phyloP scores from a whole-genome alignment of 2,113 vertebrate species.

The Siniperca chuatsi region DNA sequence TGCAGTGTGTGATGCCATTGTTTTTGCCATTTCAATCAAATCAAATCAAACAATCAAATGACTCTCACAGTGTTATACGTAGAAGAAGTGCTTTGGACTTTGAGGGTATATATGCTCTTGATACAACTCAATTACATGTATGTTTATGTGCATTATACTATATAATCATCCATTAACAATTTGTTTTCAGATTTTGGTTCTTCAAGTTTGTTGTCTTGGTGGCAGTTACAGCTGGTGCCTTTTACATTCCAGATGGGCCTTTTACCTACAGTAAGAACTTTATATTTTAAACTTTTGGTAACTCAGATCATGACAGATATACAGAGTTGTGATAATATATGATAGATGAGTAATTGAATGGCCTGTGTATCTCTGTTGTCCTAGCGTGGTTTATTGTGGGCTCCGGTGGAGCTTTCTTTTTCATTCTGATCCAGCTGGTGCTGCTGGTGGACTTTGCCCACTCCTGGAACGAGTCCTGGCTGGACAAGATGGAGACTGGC shows the following conservation, averaged over 20 bases:
- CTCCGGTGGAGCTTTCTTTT: constrained; percentile 85
- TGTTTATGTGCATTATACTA: not conserved
- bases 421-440: constrained; percentile 95
- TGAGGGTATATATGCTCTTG: not conserved
- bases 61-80: not conserved
- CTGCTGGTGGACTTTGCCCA: constrained; percentile 94
- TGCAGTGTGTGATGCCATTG: not conserved
- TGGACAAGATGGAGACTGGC: constrained; percentile 89
- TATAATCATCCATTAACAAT: not conserved
- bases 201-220: constrained; percentile 92
- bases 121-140: not conserved
- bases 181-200: constrained; percentile 92
- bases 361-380: constrained; percentile 26
- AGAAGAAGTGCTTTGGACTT: not conserved
- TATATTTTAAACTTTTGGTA: not conserved
- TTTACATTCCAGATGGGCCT: constrained; percentile 92
- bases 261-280: constrained; percentile 89
- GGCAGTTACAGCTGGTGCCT: constrained; percentile 91
- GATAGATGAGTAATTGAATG: not conserved
- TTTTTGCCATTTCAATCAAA: not conserved
- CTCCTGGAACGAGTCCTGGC: constrained; percentile 92
- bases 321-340: not conserved
- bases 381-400: constrained; percentile 92
- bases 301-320: not conserved
- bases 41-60: not conserved